Percentiles rank a stretch among this genome's conserved stretches.
Conservation (phyloP, 2,888 invertebrate species). For the Lycophotia porphyrea region DNA sequence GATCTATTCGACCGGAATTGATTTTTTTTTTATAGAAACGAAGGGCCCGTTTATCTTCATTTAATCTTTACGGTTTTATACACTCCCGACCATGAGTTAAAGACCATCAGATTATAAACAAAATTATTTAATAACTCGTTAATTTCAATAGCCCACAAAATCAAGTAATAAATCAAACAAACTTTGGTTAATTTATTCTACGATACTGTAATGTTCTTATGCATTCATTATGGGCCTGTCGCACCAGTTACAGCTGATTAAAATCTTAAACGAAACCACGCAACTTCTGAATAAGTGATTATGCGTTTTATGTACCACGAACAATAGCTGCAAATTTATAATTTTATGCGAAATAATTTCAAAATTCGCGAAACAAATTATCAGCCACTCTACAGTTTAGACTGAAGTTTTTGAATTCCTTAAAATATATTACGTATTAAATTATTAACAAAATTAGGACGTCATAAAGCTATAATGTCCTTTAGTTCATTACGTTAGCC, state of each 20-base stretch:
- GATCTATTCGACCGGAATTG: conserved; percentile 61
- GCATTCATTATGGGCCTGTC: not conserved
- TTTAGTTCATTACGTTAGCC: conserved; percentile 59
- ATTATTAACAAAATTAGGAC: conserved; percentile 65
- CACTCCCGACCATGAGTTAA: conserved; percentile 14
- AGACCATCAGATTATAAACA: not conserved
- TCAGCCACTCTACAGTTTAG: not conserved
- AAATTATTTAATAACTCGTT: not conserved
- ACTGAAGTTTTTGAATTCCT: conserved; percentile 12
- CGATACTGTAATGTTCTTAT: not conserved
- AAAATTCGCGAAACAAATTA: conserved; percentile 29
- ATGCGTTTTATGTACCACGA: conserved; percentile 22
- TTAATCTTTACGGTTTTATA: conserved; percentile 35
- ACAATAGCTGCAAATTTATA: conserved; percentile 38
- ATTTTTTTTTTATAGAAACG: conserved; percentile 59
- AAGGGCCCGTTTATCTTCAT: conserved; percentile 45
- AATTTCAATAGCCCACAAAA: not conserved
- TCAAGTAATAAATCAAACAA: not conserved
- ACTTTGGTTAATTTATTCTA: conserved; percentile 1
- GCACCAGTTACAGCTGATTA: conserved; percentile 11
- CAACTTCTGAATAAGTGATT: not conserved
- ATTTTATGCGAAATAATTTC: conserved; percentile 38
- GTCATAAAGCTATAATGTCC: conserved; percentile 70
- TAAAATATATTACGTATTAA: conserved; percentile 53
- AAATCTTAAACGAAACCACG: conserved; percentile 3